Evolutionary conservation across 2,888 invertebrate species (phyloP), one percentile per base, ranked within the genome.

Genomic region (Drosophila eohydei): DNA sequence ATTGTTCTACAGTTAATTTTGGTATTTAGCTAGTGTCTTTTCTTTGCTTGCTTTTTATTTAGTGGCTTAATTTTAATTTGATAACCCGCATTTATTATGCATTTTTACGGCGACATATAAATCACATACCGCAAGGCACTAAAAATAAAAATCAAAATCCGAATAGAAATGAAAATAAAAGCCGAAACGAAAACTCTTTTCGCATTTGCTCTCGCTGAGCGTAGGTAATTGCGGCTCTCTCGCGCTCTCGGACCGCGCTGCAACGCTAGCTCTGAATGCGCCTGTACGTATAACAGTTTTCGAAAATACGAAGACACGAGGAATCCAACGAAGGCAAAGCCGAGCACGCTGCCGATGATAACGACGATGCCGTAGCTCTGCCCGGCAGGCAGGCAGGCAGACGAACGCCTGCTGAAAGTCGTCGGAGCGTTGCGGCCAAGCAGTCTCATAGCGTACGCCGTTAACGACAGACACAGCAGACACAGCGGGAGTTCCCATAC

Each of bases 371-470:
- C 9, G 60, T 28, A 3, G 51, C 34, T 41, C 57, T 62, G 68
- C 41, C 51, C 41, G 52, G 64, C 62, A 62, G 68, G 56, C 81
- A 65, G 76, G 26, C 58, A 76, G 52, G 62, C 64, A 62, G 72
- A 56, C 81, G 67, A 81, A 21, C 58, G 80, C 65, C 74, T 71
- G 71, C 82, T 82, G 81, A 80, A 83, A 83, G 44, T 69, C 78
- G 80, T 67, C 81, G 73, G 75, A 80, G 82, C 78, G 80, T 85
- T 85, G 86, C 85, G 83, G 75, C 81, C 84, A 84, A 86, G 75
- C 89, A 89, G 89, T 89, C 88, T 81, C 74, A 87, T 62, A 89
- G 80, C 83, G 88, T 80, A 78, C 81, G 80, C 86, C 88, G 88
- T 86, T 70, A 74, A 73, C 77, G 89, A 83, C 77, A 89, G 88